Evolutionary conservation across 1,140 invertebrate genomes (phyloP).

Genomic region (Galleria mellonella): DNA sequence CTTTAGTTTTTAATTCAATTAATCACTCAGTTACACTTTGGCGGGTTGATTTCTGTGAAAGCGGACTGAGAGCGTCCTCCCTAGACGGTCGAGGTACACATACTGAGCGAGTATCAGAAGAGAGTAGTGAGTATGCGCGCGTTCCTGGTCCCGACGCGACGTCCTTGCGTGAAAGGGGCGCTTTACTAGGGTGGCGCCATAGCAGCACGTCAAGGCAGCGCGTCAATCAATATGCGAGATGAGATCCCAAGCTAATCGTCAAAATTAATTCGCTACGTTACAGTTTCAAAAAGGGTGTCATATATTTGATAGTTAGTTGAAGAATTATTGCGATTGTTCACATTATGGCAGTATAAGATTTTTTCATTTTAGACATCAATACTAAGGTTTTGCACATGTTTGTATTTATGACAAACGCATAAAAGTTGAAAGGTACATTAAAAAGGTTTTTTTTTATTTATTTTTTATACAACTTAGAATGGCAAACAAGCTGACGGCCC

Average conservation of each 20-base stretch:
- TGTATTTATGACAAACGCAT: too few species aligned
- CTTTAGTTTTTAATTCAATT: conserved; percentile 16
- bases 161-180: conserved; percentile 64
- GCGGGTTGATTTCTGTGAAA: conserved; percentile 21
- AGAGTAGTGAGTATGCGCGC: conserved; percentile 49
- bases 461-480: too few species aligned
- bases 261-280: background rate
- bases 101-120: conserved; percentile 30
- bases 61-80: conserved; percentile 37
- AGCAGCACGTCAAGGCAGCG: conserved; percentile 47
- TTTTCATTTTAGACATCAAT: too few species aligned
- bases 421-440: too few species aligned
- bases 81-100: conserved; percentile 33
- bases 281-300: too few species aligned
- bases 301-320: too few species aligned
- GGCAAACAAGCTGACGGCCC: too few species aligned
- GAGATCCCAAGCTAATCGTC: conserved; percentile 44
- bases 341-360: too few species aligned
- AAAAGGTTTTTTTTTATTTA: too few species aligned
- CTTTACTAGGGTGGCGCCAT: conserved; percentile 61
- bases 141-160: conserved; percentile 64
- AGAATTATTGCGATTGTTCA: too few species aligned
- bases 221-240: conserved; percentile 71
- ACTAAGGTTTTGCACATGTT: too few species aligned
- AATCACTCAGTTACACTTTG: conserved; percentile 30